Base-by-base conservation (phyloP, 37 sponge, comb jelly and placozoan species). In the Crambe crambe region DNA sequence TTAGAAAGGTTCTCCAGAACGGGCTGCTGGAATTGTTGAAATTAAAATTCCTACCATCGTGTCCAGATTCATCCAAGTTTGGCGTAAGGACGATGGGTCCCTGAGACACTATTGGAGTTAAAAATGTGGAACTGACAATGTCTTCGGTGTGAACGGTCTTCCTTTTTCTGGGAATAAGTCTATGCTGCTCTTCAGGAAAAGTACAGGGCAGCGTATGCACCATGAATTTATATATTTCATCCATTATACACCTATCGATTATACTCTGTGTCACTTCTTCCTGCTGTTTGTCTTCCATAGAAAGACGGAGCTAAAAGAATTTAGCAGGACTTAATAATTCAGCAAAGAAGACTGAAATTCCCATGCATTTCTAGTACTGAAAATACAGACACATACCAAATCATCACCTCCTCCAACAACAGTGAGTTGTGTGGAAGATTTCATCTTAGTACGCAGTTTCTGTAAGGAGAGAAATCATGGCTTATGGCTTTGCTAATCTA, bases 381-480 rank as follows among this genome's bases (percentile, higher is more conserved):
- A n/a, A n/a, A n/a, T n/a, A n/a, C n/a, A n/a, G n/a, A n/a, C n/a
- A n/a, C n/a, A n/a, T 36, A 90, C 91, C 78, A 86, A 31, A 32
- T 90, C 91, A 66, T 90, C 91, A 1, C 82, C 91, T 63, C 83
- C 82, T 47, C 87, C 70, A 30, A 90, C 79, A 4, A 90, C 54
- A 2, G 82, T 61, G 0, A 90, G 60, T 2, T 74, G 22, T 30
- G 80, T 90, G 1, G 74, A 67, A 54, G 56, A 41, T 25, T 70
- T 61, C 74, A 90, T 85, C 1, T 20, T 62, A 1, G 57, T 69
- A 17, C 85, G 79, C 0, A 90, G 81, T n/a, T 67, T 65, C 90
- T 90, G 68, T 17, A 63, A 73, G 51, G 3, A 12, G 31, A 22
- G 12, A 32, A 37, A 29, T 32, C 38, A 29, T 18, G 26, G 23